These are phyloP conservation scores for Sesia apiformis DNA, from an alignment of 2,888 invertebrate species.

Conservation along the genomic window DNA sequence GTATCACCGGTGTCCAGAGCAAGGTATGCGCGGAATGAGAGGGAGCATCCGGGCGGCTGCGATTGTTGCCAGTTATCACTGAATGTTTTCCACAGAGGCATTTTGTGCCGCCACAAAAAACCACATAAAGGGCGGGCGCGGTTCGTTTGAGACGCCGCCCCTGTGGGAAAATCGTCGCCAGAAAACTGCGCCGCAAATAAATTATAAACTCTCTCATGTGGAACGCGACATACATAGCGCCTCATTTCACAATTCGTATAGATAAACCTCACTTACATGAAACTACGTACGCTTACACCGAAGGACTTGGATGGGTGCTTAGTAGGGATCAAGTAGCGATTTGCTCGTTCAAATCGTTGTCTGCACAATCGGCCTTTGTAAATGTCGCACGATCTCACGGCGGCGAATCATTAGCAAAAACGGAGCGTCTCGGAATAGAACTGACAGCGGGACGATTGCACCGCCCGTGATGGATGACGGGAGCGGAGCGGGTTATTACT, in stretches of 20 bases:
- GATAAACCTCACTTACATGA: not conserved
- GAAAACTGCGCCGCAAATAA: constrained; percentile 71
- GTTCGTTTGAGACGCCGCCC: constrained; percentile 70
- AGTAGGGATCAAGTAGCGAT: constrained; percentile 23
- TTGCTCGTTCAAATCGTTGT: constrained; percentile 34
- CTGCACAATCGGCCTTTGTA: constrained; percentile 47
- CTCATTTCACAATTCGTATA: not conserved
- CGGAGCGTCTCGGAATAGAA: constrained; percentile 68
- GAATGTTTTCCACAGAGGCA: constrained; percentile 71
- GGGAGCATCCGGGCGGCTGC: constrained; percentile 71
- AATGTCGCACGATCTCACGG: constrained; percentile 19
- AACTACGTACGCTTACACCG: no score
- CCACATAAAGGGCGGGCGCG: constrained; percentile 71
- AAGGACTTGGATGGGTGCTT: not conserved
- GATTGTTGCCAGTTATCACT: constrained; percentile 75
- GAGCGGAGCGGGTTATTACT: constrained; percentile 49
- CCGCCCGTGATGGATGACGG: constrained; percentile 64
- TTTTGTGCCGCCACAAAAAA: constrained; percentile 71
- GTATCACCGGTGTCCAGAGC: constrained; percentile 52
- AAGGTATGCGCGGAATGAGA: constrained; percentile 68
- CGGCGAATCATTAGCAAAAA: constrained; percentile 68
- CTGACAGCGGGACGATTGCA: constrained; percentile 69
- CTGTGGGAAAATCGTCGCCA: constrained; percentile 74
- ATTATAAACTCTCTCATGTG: constrained; percentile 67
- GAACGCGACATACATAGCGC: constrained; percentile 36